phyloP scores from a whole-genome alignment of 2,888 invertebrate species.

The Cheilosia vernalis region DNA sequence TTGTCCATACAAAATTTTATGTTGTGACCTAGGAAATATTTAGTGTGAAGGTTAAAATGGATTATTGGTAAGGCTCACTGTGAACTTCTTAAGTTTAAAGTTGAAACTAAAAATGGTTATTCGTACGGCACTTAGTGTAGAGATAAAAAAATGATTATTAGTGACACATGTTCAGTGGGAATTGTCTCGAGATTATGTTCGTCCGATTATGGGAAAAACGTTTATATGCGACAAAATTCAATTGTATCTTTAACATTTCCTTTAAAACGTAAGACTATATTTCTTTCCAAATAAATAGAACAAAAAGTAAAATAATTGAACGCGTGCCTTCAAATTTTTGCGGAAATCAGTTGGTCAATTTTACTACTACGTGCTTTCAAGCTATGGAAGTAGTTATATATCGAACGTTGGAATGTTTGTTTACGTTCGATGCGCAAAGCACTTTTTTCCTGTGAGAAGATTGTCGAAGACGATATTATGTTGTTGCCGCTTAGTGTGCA shows the following conservation, averaged over 20 bases:
- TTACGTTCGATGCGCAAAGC: constrained; percentile 1
- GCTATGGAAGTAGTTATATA: constrained; percentile 10
- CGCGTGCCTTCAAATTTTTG: neutral
- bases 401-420: constrained; percentile 2
- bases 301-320: neutral
- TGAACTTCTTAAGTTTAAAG: too few relatives aligned
- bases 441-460: neutral
- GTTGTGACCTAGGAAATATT: too few relatives aligned
- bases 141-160: too few relatives aligned
- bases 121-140: too few relatives aligned
- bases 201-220: too few relatives aligned
- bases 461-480: neutral
- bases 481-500: constrained; percentile 8
- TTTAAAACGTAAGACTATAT: neutral
- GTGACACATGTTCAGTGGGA: too few relatives aligned
- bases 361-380: constrained; percentile 26
- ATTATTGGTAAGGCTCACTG: too few relatives aligned
- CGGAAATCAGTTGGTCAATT: neutral
- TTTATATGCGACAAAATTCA: too few relatives aligned
- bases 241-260: neutral
- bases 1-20: too few relatives aligned
- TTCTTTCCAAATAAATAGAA: neutral
- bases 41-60: too few relatives aligned
- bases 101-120: too few relatives aligned
- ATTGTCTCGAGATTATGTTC: too few relatives aligned